Evolutionary conservation across 2,888 invertebrate genomes (phyloP).

Genomic region (Chrysolina oricalcia): DNA sequence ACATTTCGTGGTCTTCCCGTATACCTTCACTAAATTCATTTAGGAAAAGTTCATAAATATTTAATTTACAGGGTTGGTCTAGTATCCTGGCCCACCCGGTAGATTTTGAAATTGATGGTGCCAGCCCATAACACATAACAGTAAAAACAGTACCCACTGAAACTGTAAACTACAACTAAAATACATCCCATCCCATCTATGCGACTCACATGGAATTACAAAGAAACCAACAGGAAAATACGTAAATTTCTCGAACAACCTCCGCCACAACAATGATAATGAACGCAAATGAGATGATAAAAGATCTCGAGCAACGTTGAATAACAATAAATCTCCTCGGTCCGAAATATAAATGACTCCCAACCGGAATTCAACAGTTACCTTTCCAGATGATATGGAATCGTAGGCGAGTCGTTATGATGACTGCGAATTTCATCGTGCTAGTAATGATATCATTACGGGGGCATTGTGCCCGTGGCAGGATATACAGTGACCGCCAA

Average conservation of each 20-base stretch:
- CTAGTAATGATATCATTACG: slow-evolving; percentile 40
- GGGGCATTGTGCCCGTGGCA: slow-evolving; percentile 37
- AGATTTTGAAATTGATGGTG: not conserved
- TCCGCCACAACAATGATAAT: slow-evolving; percentile 2
- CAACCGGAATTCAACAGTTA: slow-evolving; percentile 17
- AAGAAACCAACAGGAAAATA: not conserved
- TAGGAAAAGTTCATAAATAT: no score
- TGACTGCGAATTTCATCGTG: slow-evolving; percentile 36
- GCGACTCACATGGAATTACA: not conserved
- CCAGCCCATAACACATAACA: not conserved
- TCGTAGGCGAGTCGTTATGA: slow-evolving; percentile 18
- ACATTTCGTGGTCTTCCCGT: no score
- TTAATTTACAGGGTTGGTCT: no score
- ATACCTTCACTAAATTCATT: no score
- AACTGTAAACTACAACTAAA: not conserved
- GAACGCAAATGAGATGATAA: slow-evolving; percentile 10
- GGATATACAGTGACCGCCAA: slow-evolving; percentile 4
- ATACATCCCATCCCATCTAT: not conserved
- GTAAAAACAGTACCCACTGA: not conserved
- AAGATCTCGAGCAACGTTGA: slow-evolving; percentile 2
- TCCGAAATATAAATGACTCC: slow-evolving; percentile 6
- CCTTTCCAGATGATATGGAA: slow-evolving; percentile 12
- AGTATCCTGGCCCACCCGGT: not conserved
- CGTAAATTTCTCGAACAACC: not conserved
- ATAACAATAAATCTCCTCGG: slow-evolving; percentile 11